Conservation (phyloP, 2,888 invertebrate genomes). For the Serrognathus titanus region DNA sequence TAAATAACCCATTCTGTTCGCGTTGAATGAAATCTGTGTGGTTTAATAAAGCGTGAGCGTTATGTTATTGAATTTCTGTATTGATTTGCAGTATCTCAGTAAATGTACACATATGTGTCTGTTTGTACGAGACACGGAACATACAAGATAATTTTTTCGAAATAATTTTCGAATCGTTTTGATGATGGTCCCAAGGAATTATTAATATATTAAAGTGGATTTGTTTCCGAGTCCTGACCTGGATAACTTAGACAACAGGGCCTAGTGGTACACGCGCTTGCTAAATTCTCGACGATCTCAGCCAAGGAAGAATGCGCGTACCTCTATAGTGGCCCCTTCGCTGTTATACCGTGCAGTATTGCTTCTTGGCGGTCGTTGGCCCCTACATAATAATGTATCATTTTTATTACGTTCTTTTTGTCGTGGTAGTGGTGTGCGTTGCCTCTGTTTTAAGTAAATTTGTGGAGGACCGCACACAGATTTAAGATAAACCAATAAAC, state of each 20-base stretch:
- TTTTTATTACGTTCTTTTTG: slow-evolving; percentile 18
- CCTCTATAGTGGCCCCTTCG: slow-evolving; percentile 26
- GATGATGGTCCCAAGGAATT: too few relatives aligned
- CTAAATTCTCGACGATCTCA: slow-evolving; percentile 30
- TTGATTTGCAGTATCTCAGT: too few relatives aligned
- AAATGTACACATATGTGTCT: too few relatives aligned
- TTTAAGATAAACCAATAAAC: slow-evolving; percentile 14
- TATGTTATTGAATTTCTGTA: too few relatives aligned
- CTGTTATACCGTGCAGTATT: slow-evolving; percentile 27
- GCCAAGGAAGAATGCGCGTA: slow-evolving; percentile 29
- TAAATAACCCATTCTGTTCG: too few relatives aligned
- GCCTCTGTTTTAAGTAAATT: slow-evolving; percentile 16
- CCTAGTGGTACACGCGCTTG: slow-evolving; percentile 20
- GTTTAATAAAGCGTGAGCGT: too few relatives aligned
- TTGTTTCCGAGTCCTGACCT: slow-evolving; percentile 22
- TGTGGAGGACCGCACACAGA: slow-evolving; percentile 16
- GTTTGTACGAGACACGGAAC: too few relatives aligned
- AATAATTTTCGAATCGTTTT: too few relatives aligned
- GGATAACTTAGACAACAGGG: slow-evolving; percentile 22
- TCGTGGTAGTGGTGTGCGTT: slow-evolving; percentile 7
- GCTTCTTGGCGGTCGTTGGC: slow-evolving; percentile 29
- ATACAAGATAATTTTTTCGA: too few relatives aligned
- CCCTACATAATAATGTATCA: slow-evolving; percentile 22
- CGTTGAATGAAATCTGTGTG: too few relatives aligned
- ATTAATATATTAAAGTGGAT: slow-evolving; percentile 13